Percentiles rank a stretch among this genome's conserved stretches.
These are phyloP conservation scores for Chrysemys picta DNA, from an alignment of 2,113 vertebrate species.

Conservation along the genomic window DNA sequence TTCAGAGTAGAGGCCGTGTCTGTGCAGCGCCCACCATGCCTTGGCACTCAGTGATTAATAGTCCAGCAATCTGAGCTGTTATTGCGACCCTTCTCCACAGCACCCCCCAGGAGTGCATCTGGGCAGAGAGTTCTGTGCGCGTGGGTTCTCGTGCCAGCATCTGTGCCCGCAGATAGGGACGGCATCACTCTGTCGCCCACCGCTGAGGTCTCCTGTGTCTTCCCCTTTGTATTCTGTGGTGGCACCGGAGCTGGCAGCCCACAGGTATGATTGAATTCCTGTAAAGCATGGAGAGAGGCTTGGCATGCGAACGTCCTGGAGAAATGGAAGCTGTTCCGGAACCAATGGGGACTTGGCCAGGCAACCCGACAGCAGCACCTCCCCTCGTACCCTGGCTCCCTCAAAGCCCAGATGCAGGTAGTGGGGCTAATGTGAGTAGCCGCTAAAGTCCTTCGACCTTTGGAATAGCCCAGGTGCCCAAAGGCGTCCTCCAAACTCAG, in stretches of 20 bases:
- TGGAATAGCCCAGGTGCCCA: too few species aligned
- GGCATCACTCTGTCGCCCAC: neutral
- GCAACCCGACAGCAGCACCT: neutral
- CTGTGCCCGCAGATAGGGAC: neutral
- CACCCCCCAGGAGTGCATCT: too few species aligned
- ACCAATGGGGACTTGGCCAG: neutral
- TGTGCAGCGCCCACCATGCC: neutral
- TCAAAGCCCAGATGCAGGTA: neutral
- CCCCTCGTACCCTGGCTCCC: neutral
- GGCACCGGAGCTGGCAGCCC: neutral
- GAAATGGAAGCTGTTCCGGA: neutral
- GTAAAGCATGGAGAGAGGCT: neutral
- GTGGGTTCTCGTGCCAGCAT: neutral
- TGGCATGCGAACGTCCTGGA: neutral
- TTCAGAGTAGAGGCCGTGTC: neutral
- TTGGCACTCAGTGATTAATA: neutral
- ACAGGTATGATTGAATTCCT: neutral
- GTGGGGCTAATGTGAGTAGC: neutral
- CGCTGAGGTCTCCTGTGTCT: neutral
- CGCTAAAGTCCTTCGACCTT: neutral
- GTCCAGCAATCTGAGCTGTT: neutral
- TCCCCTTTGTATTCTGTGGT: neutral
- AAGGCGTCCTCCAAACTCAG: too few species aligned
- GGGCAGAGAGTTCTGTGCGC: too few species aligned
- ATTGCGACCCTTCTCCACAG: too few species aligned